These are phyloP conservation scores for Microhierax caerulescens DNA, from an alignment of 2,797 vertebrate species.

Conservation along the genomic window DNA sequence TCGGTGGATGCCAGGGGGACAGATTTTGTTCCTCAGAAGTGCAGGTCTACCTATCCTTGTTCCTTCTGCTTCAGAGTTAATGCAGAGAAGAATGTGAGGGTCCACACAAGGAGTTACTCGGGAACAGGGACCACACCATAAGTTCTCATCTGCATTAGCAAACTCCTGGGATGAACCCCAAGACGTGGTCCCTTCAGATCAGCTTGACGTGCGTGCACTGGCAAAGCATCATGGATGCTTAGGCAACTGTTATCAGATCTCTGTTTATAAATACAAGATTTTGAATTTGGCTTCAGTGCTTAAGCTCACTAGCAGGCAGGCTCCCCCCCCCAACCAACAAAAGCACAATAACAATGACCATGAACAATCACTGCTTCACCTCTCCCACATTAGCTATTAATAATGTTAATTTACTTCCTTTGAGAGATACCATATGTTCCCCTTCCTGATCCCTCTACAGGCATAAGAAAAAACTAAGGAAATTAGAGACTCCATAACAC, in stretches of 20 bases:
- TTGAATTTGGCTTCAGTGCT: conserved; percentile 32
- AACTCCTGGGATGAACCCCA: background rate
- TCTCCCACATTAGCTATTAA: conserved; percentile 67
- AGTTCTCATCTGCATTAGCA: background rate
- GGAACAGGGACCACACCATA: accelerated
- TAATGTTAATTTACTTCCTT: conserved; percentile 69
- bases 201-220: conserved; percentile 1
- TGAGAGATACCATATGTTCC: conserved; percentile 53
- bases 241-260: conserved; percentile 47
- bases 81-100: accelerated
- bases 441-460: conserved; percentile 50
- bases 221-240: conserved; percentile 33
- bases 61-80: background rate
- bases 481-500: conserved; percentile 55
- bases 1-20: background rate
- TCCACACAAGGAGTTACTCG: accelerated
- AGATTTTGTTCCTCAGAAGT: background rate
- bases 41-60: background rate
- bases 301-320: conserved; percentile 39
- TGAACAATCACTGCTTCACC: conserved; percentile 58
- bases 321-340: conserved; percentile 31
- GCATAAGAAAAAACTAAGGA: conserved; percentile 61
- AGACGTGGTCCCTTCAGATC: background rate
- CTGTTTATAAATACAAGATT: conserved; percentile 62
- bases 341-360: conserved; percentile 54